A percentile compares a stretch with the other conserved stretches of the same genome.
phyloP scores from a whole-genome alignment of 2,888 invertebrate genomes.

The Trissoscelio sp. region DNA sequence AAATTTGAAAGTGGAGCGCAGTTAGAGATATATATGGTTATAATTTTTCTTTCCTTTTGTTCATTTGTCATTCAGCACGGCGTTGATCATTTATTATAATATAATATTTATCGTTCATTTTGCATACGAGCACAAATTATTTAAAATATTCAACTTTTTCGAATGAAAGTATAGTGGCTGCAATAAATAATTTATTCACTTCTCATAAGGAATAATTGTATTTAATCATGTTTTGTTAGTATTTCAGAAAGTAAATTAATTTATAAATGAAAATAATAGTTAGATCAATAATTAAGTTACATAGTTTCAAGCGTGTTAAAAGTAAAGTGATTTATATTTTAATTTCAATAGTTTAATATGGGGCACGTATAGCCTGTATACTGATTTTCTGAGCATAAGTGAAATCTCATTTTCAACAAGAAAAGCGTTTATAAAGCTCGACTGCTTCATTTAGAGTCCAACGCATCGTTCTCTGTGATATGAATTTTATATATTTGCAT shows the following conservation, averaged over 20 bases:
- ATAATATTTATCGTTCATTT: conserved; percentile 11
- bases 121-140: background rate
- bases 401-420: conserved; percentile 10
- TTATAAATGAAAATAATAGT: too few relatives aligned
- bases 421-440: conserved; percentile 41
- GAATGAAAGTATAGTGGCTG: background rate
- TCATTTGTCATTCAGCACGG: conserved; percentile 44
- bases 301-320: background rate
- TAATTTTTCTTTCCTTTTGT: conserved; percentile 57
- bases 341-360: background rate
- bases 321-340: background rate
- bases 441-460: conserved; percentile 37
- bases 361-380: background rate
- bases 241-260: too few relatives aligned
- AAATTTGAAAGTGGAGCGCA: too few relatives aligned
- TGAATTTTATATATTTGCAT: too few relatives aligned
- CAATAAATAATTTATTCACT: too few relatives aligned
- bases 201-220: too few relatives aligned
- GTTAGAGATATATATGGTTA: conserved; percentile 53
- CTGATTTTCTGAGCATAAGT: background rate
- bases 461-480: conserved; percentile 7
- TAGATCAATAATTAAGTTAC: background rate
- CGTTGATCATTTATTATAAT: conserved; percentile 42
- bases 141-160: background rate
- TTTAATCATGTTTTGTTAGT: too few relatives aligned